phyloP scores from a whole-genome alignment of 2,113 vertebrate genomes.

The Isurus oxyrinchus region DNA sequence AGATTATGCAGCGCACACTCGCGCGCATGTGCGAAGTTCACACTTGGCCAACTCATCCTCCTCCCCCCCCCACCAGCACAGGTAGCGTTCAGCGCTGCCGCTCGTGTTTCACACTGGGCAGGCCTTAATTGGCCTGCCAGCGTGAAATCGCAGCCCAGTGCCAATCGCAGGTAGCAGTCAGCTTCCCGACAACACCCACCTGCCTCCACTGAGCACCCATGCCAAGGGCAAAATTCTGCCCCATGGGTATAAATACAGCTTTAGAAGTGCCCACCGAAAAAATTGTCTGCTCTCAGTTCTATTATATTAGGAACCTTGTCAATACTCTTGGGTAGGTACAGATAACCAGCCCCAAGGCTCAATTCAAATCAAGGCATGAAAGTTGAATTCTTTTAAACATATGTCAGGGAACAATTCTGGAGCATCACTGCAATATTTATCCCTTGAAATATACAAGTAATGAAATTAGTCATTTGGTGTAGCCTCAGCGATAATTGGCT shows the following conservation, averaged over 20 bases:
- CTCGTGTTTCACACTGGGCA: too few relatives aligned
- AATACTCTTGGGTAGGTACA: background rate
- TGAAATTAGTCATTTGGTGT: background rate
- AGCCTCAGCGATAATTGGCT: background rate
- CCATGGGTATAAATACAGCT: background rate
- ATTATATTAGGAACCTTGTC: background rate
- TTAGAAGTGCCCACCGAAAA: background rate
- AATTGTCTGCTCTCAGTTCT: background rate
- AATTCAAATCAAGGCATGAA: background rate
- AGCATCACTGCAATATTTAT: background rate
- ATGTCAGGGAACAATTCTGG: background rate
- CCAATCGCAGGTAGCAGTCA: too few relatives aligned
- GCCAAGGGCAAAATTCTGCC: too few relatives aligned
- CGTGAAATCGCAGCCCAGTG: too few relatives aligned
- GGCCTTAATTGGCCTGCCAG: too few relatives aligned
- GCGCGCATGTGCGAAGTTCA: too few relatives aligned
- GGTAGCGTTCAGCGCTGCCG: too few relatives aligned
- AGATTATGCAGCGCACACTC: too few relatives aligned
- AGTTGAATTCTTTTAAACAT: background rate
- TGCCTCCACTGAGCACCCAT: too few relatives aligned
- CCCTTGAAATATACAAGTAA: background rate
- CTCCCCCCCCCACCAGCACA: too few relatives aligned
- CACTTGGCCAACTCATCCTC: too few relatives aligned
- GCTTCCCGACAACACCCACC: too few relatives aligned
- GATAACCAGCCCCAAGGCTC: background rate